phyloP scores from a whole-genome alignment of 2,113 vertebrate genomes.

The Pelecanus crispus region DNA sequence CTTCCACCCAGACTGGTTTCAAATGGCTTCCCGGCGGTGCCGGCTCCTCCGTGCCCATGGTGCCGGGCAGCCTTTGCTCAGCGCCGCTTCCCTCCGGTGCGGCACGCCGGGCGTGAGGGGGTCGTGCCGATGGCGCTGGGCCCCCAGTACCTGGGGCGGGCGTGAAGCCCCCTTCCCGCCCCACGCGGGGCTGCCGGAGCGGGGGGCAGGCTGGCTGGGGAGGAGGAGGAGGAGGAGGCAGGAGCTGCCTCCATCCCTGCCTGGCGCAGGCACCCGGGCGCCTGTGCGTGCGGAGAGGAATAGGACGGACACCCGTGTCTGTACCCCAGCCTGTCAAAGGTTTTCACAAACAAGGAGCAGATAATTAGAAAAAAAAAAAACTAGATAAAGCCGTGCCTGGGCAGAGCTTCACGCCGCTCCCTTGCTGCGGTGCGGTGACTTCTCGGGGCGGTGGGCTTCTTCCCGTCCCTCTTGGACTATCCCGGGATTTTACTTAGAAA shows the following conservation, averaged over 20 bases:
- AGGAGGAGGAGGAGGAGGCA: neutral
- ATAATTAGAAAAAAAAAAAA: neutral
- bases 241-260: neutral
- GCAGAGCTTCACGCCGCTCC: neutral
- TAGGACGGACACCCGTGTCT: neutral
- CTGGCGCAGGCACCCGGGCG: rapidly evolving
- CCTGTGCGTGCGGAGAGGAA: neutral
- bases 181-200: no score
- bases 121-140: rapidly evolving
- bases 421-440: rapidly evolving
- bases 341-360: neutral
- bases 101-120: rapidly evolving
- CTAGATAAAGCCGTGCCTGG: neutral
- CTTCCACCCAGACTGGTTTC: neutral
- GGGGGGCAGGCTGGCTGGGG: neutral
- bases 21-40: neutral
- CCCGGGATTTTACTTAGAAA: neutral
- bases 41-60: neutral
- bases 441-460: neutral
- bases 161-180: neutral
- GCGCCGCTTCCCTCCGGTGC: rapidly evolving
- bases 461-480: rapidly evolving
- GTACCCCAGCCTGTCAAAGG: neutral
- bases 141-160: rapidly evolving
- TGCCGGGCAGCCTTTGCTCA: neutral